Conservation (phyloP, 2,888 invertebrate species). For the Hydrotaea diabolus region DNA sequence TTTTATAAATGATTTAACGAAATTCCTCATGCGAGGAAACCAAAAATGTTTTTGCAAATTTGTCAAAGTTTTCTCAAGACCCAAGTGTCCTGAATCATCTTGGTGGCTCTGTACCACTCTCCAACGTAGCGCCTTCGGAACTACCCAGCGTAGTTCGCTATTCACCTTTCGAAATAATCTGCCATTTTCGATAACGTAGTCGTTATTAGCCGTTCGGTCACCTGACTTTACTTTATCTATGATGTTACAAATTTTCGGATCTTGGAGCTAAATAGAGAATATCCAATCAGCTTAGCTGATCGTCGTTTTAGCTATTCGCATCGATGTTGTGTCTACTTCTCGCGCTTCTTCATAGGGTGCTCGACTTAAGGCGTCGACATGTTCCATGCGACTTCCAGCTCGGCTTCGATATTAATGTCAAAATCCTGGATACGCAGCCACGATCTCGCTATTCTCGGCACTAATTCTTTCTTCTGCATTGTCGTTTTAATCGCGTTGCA, state of each 20-base stretch:
- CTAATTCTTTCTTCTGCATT: constrained; percentile 58
- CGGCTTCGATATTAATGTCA: constrained; percentile 56
- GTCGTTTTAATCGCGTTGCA: constrained; percentile 61
- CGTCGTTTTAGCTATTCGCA: constrained; percentile 12
- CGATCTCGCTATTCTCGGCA: constrained; percentile 60
- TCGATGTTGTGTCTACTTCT: constrained; percentile 36
- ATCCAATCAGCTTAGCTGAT: constrained; percentile 12
- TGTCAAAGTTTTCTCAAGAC: too few species aligned
- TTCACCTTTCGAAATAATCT: not conserved
- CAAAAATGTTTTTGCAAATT: too few species aligned
- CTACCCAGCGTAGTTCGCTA: not conserved
- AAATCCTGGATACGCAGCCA: constrained; percentile 61
- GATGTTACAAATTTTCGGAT: constrained; percentile 18
- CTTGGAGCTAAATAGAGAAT: too few species aligned
- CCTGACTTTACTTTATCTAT: constrained; percentile 3
- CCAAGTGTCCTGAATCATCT: too few species aligned
- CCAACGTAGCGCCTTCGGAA: too few species aligned
- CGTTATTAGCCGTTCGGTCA: not conserved
- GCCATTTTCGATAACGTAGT: not conserved
- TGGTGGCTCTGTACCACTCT: too few species aligned
- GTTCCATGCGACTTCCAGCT: constrained; percentile 32
- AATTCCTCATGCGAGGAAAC: too few species aligned
- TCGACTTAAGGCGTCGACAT: constrained; percentile 33
- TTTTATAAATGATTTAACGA: too few species aligned
- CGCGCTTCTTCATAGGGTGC: constrained; percentile 4